phyloP scores from a whole-genome alignment of 2,797 vertebrate species.

The Oryzias sinensis region DNA sequence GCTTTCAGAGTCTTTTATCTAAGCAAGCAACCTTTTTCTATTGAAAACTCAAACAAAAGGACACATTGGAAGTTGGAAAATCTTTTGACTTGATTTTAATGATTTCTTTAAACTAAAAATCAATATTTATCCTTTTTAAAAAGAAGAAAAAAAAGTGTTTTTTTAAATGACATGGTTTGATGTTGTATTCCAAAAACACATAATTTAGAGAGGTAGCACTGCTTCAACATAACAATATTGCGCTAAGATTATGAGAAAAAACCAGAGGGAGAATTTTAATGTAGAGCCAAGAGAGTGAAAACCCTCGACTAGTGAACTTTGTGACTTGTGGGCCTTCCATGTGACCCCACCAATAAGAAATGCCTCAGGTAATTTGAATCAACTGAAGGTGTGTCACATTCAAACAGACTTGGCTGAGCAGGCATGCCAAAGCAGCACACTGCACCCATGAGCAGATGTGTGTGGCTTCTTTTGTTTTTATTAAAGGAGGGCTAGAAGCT shows the following conservation, averaged over 20 bases:
- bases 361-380: conserved; percentile 81
- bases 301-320: conserved; percentile 61
- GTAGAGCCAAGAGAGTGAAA: conserved; percentile 53
- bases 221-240: conserved; percentile 38
- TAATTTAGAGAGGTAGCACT: neutral
- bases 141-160: no score
- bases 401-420: conserved; percentile 58
- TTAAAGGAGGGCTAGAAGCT: conserved; percentile 77
- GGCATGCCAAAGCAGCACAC: conserved; percentile 34
- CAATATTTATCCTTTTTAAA: no score
- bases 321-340: conserved; percentile 66
- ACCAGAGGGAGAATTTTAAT: conserved; percentile 54
- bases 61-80: conserved; percentile 12
- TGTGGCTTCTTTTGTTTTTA: conserved; percentile 66
- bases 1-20: conserved; percentile 18
- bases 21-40: conserved; percentile 13
- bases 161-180: no score
- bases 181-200: no score
- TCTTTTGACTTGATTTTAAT: no score
- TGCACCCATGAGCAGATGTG: conserved; percentile 81
- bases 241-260: conserved; percentile 36
- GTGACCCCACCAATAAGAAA: conserved; percentile 79
- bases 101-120: no score
- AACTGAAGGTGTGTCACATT: conserved; percentile 77
- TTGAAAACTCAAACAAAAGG: conserved; percentile 29